Evolutionary conservation across 2,797 vertebrate species (phyloP), one percentile per base, ranked within the genome.

Genomic region (Darevskia nairensis): DNA sequence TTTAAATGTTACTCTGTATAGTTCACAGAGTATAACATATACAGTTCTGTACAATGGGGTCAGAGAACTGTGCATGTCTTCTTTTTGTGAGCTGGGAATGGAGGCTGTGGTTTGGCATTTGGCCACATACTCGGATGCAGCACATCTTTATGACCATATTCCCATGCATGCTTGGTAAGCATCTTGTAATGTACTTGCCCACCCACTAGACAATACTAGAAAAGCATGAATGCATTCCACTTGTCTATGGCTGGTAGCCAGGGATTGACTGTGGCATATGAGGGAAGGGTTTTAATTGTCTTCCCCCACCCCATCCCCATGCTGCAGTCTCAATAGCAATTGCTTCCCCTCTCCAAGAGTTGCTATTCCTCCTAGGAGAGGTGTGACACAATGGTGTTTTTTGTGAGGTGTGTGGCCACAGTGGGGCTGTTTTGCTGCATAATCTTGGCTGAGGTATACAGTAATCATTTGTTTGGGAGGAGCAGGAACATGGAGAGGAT

Each of bases 1-100:
- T 23, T 76, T 29, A 89, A 64, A 4, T 64, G 10, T 90, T 92
- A 85, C 76, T 69, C 9, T 80, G 50, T 84, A 78, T 46, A 23
- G 9, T 44, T 35, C 66, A 86, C 50, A n/a, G 68, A 8, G 50
- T 83, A 13, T 32, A 19, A n/a, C 46, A n/a, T 23, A n/a, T 23
- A 13, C 44, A 29, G 17, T 88, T 5, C 46, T 74, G 0, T 29
- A 21, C 7, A 80, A 23, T 7, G 55, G 25, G 39, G 41, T 27
- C 27, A 69, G 11, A 77, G 44, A 64, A 11, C 32, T 68, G 13
- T 68, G 32, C 25, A 55, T 15, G 66, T 80, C 15, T 83, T 15
- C 29, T 19, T 46, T 66, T 69, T 85, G 69, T 21, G 23, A 75
- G 11, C 55, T 61, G 7, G 39, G 29, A 19, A 68, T 11, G 27